These are phyloP conservation scores for Alcedo quadribrachys DNA, from an alignment of 2,797 vertebrate genomes.

Conservation along the genomic window DNA sequence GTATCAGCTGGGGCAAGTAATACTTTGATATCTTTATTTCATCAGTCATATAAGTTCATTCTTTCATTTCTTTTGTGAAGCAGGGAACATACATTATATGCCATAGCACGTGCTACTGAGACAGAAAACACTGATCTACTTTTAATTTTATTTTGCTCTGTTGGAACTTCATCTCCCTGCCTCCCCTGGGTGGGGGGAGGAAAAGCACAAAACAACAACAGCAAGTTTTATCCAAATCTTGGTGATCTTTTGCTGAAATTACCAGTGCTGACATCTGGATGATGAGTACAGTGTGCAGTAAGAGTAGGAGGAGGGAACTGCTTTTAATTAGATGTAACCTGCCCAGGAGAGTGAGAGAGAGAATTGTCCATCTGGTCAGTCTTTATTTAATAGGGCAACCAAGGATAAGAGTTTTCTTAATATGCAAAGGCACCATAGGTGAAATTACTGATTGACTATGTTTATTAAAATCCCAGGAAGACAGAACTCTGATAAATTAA, in stretches of 20 bases:
- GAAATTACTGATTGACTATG: constrained; percentile 40
- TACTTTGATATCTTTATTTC: constrained; percentile 61
- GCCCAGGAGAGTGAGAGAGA: constrained; percentile 36
- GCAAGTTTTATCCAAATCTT: constrained; percentile 60
- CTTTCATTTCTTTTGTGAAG: constrained; percentile 57
- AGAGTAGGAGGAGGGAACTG: constrained; percentile 53
- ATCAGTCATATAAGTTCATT: constrained; percentile 5
- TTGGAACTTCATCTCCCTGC: constrained; percentile 22
- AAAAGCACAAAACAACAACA: not conserved
- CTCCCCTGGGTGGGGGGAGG: not conserved
- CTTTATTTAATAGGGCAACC: constrained; percentile 59
- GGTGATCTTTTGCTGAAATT: constrained; percentile 71
- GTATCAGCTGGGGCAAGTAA: constrained; percentile 53
- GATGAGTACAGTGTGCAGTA: constrained; percentile 30
- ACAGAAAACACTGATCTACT: constrained; percentile 10
- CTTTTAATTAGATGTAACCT: constrained; percentile 74
- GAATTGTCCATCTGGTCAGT: constrained; percentile 68
- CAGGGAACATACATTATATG: constrained; percentile 26
- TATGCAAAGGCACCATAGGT: not conserved
- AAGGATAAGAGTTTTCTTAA: constrained; percentile 34
- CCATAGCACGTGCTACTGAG: not conserved
- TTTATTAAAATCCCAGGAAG: not conserved
- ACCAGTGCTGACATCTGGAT: constrained; percentile 72
- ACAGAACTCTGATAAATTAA: not conserved
- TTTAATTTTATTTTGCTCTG: constrained; percentile 60